Evolutionary conservation across 2,113 vertebrate genomes (phyloP).

Genomic region (Lagopus leucura): DNA sequence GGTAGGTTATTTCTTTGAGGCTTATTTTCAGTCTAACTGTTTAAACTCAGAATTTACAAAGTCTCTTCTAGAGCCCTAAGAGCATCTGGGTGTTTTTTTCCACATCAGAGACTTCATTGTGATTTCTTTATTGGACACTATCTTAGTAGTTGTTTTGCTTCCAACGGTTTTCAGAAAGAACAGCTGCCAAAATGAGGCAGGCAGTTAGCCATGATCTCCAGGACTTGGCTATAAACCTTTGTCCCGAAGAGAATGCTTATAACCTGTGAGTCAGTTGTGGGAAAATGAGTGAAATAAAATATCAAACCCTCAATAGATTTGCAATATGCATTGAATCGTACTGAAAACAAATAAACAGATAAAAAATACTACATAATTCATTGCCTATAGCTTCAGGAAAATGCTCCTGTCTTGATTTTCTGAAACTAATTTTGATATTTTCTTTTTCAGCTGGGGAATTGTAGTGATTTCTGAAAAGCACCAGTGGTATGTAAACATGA

Average conservation of each 20-base stretch:
- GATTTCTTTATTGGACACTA: background rate
- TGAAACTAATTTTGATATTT: background rate
- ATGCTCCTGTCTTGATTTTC: background rate
- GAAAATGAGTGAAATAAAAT: background rate
- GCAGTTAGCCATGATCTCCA: background rate
- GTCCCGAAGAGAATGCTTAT: background rate
- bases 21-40: background rate
- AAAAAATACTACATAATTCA: background rate
- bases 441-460: constrained; percentile 89
- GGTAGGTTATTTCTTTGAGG: background rate
- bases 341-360: background rate
- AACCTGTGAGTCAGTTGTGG: background rate
- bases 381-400: background rate
- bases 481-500: constrained; percentile 87
- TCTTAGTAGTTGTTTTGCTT: background rate
- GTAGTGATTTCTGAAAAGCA: constrained; percentile 91
- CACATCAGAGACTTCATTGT: background rate
- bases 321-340: background rate
- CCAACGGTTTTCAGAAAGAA: background rate
- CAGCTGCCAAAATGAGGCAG: background rate
- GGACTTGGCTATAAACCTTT: background rate
- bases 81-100: background rate
- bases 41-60: background rate
- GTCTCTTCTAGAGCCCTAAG: background rate
- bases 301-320: background rate